Evolutionary conservation across 2,113 vertebrate genomes (phyloP), one percentile per base, ranked within the genome.

Genomic region (Prunella himalayana): DNA sequence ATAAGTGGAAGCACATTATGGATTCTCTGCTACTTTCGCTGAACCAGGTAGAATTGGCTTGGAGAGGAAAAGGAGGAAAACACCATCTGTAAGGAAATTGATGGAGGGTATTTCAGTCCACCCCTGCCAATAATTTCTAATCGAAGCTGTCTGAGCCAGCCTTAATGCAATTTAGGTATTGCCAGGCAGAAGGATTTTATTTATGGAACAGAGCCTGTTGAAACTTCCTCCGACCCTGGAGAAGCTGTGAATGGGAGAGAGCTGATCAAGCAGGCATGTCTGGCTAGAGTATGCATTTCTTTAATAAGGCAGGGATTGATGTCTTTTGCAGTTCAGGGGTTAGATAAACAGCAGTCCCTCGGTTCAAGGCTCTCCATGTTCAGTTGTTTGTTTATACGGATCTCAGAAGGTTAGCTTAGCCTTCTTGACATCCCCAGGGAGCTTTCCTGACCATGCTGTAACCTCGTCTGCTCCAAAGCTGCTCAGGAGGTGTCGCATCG

Each of bases 291-390:
- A 83, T 91, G 96, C 95, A 82, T 96, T 97, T 96, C 96, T 97
- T 97, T 97, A 97, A 97, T 98, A 97, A 98, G 96, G 94, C 95
- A 90, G 97, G 97, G 97, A 98, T 97, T 97, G 95, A 97, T 97
- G 96, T 97, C 97, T 97, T 59, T 71, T 90, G 90, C 88, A 95
- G 97, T 97, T 97, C 97, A 97, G 96, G 95, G 97, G 97, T 97
- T 97, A 96, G 95, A 89, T 98, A 98, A 98, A 98, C 97, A 98
- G 95, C 94, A 91, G 95, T 82, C 94, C 96, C 88, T 95, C 3
- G 89, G 97, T 97, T 98, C 97, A 98, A 96, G 97, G 97, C 96
- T 98, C 93, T 97, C 95, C 96, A 71, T 97, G 97, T 97, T 97
- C 93, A 1, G 56, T 85, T 97, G 96, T 97, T 98, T 97, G 96